These are phyloP conservation scores for Aleiodes alternator DNA, from an alignment of 2,888 invertebrate genomes.

Conservation along the genomic window DNA sequence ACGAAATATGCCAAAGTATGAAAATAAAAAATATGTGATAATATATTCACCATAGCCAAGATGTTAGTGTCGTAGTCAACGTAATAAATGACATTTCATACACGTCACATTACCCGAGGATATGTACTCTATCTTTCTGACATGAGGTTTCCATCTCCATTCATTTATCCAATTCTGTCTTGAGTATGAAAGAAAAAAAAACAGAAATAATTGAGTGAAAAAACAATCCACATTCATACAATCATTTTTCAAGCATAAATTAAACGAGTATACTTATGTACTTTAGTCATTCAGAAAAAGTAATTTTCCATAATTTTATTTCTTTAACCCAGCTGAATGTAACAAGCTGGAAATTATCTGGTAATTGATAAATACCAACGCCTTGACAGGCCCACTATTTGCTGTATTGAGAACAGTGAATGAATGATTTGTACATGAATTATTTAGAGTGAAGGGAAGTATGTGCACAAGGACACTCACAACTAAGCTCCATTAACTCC, in stretches of 20 bases:
- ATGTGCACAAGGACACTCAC: constrained; percentile 16
- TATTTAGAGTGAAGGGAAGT: constrained; percentile 29
- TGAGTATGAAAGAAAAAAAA: neutral
- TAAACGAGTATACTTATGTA: too few species aligned
- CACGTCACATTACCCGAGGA: constrained; percentile 7
- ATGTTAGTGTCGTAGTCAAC: neutral
- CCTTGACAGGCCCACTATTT: too few species aligned
- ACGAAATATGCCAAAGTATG: constrained; percentile 29
- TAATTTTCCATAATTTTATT: neutral
- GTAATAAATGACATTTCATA: constrained; percentile 9
- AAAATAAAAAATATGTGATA: constrained; percentile 18
- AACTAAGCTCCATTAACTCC: constrained; percentile 18
- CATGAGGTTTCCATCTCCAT: constrained; percentile 20
- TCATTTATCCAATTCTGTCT: constrained; percentile 20
- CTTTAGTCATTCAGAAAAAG: neutral
- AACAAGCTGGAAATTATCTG: constrained; percentile 10
- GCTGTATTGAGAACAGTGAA: constrained; percentile 8
- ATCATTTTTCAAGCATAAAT: too few species aligned
- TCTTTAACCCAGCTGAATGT: neutral
- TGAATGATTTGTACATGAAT: constrained; percentile 2
- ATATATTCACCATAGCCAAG: constrained; percentile 31
- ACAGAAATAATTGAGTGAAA: too few species aligned
- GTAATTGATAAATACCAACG: constrained; percentile 1
- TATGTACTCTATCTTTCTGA: constrained; percentile 18
- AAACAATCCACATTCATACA: neutral